These are phyloP conservation scores for Stenodera caucasica DNA, from an alignment of 2,888 invertebrate species.

Conservation along the genomic window DNA sequence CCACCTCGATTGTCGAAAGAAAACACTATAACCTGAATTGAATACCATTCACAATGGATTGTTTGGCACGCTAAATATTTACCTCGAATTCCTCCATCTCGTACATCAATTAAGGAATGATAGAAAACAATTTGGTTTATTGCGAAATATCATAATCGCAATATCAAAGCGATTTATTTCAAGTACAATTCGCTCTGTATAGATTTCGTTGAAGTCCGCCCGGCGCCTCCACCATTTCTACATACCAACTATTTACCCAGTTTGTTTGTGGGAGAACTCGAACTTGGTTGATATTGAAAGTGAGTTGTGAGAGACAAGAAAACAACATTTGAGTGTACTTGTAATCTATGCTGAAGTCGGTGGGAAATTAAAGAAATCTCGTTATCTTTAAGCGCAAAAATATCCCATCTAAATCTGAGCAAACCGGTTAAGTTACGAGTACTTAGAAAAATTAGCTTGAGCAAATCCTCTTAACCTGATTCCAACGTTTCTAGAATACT, in stretches of 20 bases:
- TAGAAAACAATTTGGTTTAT: conserved; percentile 8
- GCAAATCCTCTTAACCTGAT: conserved; percentile 45
- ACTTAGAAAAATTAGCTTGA: conserved; percentile 45
- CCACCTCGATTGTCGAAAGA: neutral
- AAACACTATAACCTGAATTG: neutral
- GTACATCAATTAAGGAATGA: conserved; percentile 32
- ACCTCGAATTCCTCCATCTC: conserved; percentile 28
- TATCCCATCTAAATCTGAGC: conserved; percentile 38
- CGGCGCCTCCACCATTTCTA: conserved; percentile 4
- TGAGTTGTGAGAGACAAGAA: neutral
- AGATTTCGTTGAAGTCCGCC: too few species aligned
- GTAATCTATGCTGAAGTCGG: conserved; percentile 13
- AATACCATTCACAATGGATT: conserved; percentile 33
- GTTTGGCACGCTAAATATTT: conserved; percentile 34
- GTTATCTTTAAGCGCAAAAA: conserved; percentile 39
- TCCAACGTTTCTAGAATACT: conserved; percentile 28
- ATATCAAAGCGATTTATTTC: too few species aligned
- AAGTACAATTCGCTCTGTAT: too few species aligned
- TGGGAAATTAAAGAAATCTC: conserved; percentile 37
- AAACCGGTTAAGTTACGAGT: conserved; percentile 45
- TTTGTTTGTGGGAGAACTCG: neutral
- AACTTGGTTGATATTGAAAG: neutral
- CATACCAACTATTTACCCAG: neutral
- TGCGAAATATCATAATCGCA: neutral
- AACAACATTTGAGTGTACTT: neutral